phyloP scores from a whole-genome alignment of 2,888 invertebrate species.

The Sepioteuthis lessoniana region DNA sequence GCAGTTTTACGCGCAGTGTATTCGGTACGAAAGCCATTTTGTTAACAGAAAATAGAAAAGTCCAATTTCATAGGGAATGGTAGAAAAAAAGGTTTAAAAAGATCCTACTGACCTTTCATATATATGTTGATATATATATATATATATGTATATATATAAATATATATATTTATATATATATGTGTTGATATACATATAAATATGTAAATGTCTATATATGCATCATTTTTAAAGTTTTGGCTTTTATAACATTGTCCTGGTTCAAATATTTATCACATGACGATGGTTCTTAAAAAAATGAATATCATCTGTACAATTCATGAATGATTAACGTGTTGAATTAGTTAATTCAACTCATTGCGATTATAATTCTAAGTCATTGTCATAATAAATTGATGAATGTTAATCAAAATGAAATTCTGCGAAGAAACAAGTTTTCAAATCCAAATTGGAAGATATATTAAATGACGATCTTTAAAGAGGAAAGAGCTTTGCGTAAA shows the following conservation, averaged over 20 bases:
- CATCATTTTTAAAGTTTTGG: background rate
- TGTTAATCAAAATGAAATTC: background rate
- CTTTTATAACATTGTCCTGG: too few relatives aligned
- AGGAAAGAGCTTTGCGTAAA: too few relatives aligned
- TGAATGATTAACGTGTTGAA: too few relatives aligned
- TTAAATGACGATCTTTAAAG: background rate
- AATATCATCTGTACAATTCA: too few relatives aligned
- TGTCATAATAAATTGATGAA: background rate
- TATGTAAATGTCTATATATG: too few relatives aligned
- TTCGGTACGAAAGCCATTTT: constrained; percentile 57
- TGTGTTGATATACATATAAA: background rate
- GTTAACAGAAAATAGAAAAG: background rate
- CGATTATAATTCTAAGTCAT: background rate
- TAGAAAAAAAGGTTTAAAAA: background rate
- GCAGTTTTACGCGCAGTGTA: constrained; percentile 68
- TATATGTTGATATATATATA: background rate
- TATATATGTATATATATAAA: background rate
- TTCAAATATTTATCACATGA: too few relatives aligned
- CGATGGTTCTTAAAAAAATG: too few relatives aligned
- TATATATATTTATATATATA: background rate
- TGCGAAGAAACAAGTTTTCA: background rate
- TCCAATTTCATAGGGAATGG: background rate
- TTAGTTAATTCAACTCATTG: too few relatives aligned
- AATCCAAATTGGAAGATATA: background rate
- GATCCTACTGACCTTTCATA: background rate